Evolutionary conservation across 2,113 vertebrate species (phyloP).

Genomic region (Neolamprologus ventralis): DNA sequence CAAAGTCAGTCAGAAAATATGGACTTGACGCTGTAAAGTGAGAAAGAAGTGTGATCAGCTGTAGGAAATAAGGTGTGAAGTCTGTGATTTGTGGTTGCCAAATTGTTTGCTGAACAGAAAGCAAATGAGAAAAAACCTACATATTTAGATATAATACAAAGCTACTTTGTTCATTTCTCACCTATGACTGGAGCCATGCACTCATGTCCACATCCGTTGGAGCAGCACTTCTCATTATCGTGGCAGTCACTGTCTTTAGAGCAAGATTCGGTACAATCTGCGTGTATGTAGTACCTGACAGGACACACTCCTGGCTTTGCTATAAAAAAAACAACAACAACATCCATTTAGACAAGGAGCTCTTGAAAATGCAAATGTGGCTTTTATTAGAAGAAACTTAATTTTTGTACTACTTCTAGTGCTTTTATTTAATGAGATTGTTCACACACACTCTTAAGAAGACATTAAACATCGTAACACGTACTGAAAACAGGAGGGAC

Average conservation of each 20-base stretch:
- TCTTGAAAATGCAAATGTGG: neutral
- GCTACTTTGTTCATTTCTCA: neutral
- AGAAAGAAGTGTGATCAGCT: neutral
- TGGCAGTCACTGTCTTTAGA: constrained; percentile 62
- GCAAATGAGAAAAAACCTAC: neutral
- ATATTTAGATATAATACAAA: neutral
- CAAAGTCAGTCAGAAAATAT: neutral
- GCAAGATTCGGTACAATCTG: constrained; percentile 63
- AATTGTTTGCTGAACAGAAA: neutral
- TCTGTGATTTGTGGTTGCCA: neutral
- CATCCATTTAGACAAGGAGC: neutral
- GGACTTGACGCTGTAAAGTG: neutral
- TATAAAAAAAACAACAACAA: rapidly evolving
- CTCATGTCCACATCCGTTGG: constrained; percentile 70
- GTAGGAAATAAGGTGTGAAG: neutral
- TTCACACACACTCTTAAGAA: neutral
- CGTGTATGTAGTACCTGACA: rapidly evolving
- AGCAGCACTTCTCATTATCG: constrained; percentile 66
- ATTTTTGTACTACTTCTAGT: neutral
- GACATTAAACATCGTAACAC: neutral
- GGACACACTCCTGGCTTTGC: neutral
- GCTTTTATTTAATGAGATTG: neutral
- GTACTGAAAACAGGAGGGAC: constrained; percentile 61
- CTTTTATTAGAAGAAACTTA: neutral
- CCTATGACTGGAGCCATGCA: constrained; percentile 64